phyloP scores from a whole-genome alignment of 2,113 vertebrate genomes.

The Hiodon alosoides region DNA sequence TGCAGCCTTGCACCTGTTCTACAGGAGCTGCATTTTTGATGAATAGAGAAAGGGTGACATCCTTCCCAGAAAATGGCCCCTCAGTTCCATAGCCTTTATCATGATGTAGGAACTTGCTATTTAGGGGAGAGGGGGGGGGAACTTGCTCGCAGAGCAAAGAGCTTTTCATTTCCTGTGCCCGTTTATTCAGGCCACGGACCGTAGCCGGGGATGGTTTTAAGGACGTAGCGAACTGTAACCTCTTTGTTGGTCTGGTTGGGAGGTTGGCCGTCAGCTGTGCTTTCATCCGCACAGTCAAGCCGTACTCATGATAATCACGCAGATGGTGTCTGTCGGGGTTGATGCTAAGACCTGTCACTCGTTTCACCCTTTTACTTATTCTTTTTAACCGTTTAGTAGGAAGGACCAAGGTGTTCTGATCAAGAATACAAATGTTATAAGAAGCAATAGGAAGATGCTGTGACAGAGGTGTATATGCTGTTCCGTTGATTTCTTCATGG shows the following conservation, averaged over 20 bases:
- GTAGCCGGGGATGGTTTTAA: conserved; percentile 12
- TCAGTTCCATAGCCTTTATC: conserved; percentile 34
- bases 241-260: conserved; percentile 8
- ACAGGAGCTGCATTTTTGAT: conserved; percentile 52
- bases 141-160: neutral
- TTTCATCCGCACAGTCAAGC: neutral
- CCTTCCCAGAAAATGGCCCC: conserved; percentile 40
- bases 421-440: too few species aligned
- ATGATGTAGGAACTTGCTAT: conserved; percentile 43
- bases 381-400: too few species aligned
- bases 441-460: too few species aligned
- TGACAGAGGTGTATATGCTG: too few species aligned
- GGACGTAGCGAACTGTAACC: neutral
- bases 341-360: too few species aligned
- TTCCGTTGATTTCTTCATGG: too few species aligned
- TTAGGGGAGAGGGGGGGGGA: conserved; percentile 4
- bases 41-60: conserved; percentile 42
- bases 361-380: too few species aligned
- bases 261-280: neutral
- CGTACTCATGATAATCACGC: too few species aligned
- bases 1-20: conserved; percentile 51
- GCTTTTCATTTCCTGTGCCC: conserved; percentile 6
- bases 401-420: too few species aligned
- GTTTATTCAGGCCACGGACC: neutral
- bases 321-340: too few species aligned